phyloP scores from a whole-genome alignment of 1,140 invertebrate species.

The Orchestia grillus region DNA sequence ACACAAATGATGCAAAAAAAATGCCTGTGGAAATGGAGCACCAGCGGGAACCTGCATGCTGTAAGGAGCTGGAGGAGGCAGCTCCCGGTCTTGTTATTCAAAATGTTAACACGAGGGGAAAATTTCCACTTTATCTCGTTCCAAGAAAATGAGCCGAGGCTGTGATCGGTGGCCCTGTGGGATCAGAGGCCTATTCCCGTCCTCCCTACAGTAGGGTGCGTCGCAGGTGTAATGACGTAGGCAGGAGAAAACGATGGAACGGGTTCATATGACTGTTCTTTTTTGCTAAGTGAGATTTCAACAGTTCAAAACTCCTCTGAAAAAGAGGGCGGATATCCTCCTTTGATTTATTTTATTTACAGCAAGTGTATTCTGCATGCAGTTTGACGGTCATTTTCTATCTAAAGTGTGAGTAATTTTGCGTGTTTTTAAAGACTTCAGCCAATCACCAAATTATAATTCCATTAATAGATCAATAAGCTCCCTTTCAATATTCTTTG shows the following conservation, averaged over 20 bases:
- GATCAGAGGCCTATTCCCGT: neutral
- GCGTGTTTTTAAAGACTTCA: too few species aligned
- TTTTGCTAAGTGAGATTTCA: neutral
- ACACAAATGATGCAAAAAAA: neutral
- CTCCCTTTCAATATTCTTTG: too few species aligned
- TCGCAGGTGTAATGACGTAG: neutral
- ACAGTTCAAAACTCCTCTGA: neutral
- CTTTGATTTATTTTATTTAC: too few species aligned
- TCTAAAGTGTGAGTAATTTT: too few species aligned
- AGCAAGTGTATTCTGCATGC: too few species aligned
- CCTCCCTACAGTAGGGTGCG: too few species aligned
- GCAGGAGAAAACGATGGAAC: neutral
- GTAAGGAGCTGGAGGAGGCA: neutral
- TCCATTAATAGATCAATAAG: neutral
- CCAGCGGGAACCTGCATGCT: neutral
- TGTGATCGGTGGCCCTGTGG: neutral
- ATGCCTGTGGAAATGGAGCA: neutral
- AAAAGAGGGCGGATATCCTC: too few species aligned
- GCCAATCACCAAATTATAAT: too few species aligned
- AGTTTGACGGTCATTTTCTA: too few species aligned
- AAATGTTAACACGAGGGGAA: conserved; percentile 33
- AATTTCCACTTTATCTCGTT: conserved; percentile 26
- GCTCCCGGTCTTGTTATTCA: neutral
- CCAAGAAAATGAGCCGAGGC: neutral
- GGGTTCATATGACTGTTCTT: neutral